A percentile compares a stretch with the other conserved stretches of the same genome.
Conservation (phyloP, 2,797 vertebrate species). For the Pipistrellus nathusii region DNA sequence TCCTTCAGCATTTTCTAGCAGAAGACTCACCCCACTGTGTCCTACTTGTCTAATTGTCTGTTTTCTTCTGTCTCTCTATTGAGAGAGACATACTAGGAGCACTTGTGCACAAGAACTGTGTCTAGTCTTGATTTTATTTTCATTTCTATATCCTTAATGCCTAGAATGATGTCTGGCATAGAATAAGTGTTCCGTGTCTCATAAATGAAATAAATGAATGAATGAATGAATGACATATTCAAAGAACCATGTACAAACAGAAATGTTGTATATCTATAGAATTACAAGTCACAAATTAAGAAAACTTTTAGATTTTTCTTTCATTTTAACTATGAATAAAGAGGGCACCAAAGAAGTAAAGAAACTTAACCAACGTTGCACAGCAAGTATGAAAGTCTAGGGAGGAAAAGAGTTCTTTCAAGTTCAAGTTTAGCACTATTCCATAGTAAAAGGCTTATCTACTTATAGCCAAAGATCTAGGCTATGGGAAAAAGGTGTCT, state of each 20-base stretch:
- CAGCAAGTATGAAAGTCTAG: neutral
- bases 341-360: neutral
- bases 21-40: neutral
- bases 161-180: neutral
- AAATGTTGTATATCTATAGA: conserved; percentile 19
- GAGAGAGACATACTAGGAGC: neutral
- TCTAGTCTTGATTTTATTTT: neutral
- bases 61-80: conserved; percentile 1
- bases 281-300: neutral
- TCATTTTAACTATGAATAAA: conserved; percentile 55
- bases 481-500: neutral
- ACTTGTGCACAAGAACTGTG: neutral
- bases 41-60: neutral
- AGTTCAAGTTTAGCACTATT: neutral
- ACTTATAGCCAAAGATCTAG: conserved; percentile 17
- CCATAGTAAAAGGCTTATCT: neutral
- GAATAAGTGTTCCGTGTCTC: neutral
- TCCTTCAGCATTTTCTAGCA: neutral
- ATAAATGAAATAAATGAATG: neutral
- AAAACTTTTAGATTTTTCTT: neutral
- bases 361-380: conserved; percentile 2
- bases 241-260: neutral
- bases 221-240: neutral
- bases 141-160: neutral
- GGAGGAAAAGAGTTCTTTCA: neutral